These are phyloP conservation scores for Nannoperca australis DNA, from an alignment of 2,797 vertebrate species.

Conservation along the genomic window DNA sequence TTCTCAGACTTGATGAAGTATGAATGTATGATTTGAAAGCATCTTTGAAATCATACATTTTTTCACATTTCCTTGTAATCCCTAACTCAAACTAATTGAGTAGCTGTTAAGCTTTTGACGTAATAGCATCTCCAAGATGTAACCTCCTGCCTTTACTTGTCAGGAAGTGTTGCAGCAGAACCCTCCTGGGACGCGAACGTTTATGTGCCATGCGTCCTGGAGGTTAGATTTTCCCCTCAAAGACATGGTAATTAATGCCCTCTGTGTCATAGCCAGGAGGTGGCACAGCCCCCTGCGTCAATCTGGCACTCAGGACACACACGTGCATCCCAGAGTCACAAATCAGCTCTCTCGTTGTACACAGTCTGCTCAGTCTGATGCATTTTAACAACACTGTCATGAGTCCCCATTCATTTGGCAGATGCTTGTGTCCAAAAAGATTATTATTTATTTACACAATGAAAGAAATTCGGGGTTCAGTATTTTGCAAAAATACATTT, in stretches of 20 bases:
- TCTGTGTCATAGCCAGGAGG: constrained; percentile 62
- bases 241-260: constrained; percentile 72
- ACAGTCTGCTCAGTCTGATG: constrained; percentile 38
- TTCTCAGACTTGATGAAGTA: neutral
- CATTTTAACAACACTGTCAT: constrained; percentile 41
- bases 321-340: constrained; percentile 57
- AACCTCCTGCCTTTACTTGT: constrained; percentile 38
- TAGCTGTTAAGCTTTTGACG: neutral
- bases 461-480: neutral
- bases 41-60: neutral
- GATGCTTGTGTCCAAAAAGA: neutral
- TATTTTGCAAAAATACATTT: neutral
- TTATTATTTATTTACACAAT: neutral
- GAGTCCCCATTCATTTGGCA: constrained; percentile 2
- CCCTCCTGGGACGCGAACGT: constrained; percentile 42
- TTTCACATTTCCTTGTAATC: neutral
- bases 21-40: no score
- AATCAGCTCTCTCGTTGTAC: constrained; percentile 50
- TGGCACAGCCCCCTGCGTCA: constrained; percentile 45
- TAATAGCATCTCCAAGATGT: neutral
- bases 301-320: constrained; percentile 64
- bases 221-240: constrained; percentile 75
- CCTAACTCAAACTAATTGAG: neutral
- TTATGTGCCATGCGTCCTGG: constrained; percentile 64
- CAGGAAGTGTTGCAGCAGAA: constrained; percentile 30